Percentiles rank a stretch among this genome's conserved stretches.
These are phyloP conservation scores for Mantis religiosa DNA, from an alignment of 2,888 invertebrate species.

Conservation along the genomic window DNA sequence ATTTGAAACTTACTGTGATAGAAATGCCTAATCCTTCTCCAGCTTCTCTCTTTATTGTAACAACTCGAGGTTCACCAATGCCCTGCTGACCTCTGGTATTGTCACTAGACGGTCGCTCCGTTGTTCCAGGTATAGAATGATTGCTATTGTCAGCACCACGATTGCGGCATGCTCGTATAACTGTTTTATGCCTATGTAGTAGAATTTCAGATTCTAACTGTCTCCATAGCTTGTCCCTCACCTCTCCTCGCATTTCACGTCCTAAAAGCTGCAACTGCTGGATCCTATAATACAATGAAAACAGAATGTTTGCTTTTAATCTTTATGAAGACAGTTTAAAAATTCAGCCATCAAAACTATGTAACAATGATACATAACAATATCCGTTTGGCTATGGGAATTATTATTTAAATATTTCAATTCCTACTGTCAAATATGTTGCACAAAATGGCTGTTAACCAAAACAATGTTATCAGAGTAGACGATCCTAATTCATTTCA, in stretches of 20 bases:
- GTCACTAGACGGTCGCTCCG: conserved; percentile 36
- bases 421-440: too few species aligned
- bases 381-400: too few species aligned
- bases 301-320: too few species aligned
- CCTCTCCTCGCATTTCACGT: conserved; percentile 72
- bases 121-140: conserved; percentile 36
- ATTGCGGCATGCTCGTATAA: conserved; percentile 54
- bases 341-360: too few species aligned
- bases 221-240: conserved; percentile 74
- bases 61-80: conserved; percentile 57
- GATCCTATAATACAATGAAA: conserved; percentile 51
- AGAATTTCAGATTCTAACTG: conserved; percentile 83
- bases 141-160: neutral
- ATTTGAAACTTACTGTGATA: conserved; percentile 61
- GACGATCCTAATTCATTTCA: too few species aligned
- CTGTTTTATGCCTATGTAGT: conserved; percentile 79
- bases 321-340: too few species aligned
- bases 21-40: conserved; percentile 81
- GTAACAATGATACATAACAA: too few species aligned
- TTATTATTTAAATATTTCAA: too few species aligned
- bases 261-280: conserved; percentile 81
- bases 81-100: conserved; percentile 29
- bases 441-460: too few species aligned
- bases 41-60: conserved; percentile 65
- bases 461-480: too few species aligned